Evolutionary conservation across 1,140 invertebrate genomes (phyloP).

Genomic region (Antheraea pernyi): DNA sequence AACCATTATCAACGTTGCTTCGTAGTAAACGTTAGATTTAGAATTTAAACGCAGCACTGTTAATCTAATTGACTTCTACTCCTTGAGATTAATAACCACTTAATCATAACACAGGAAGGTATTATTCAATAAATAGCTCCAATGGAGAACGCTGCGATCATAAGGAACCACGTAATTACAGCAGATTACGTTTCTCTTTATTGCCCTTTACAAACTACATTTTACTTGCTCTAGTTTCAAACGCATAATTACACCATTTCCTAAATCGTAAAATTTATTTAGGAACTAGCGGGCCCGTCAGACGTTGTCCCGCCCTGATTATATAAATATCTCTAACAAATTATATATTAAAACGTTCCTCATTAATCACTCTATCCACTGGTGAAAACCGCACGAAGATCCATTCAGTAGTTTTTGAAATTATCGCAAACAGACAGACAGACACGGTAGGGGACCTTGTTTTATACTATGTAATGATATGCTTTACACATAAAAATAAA

Average conservation of each 20-base stretch:
- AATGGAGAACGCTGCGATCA: background rate
- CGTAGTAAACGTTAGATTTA: no score
- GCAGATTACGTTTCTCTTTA: background rate
- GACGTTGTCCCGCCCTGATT: no score
- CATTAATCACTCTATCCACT: no score
- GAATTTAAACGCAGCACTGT: background rate
- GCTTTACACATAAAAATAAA: no score
- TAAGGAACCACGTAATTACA: conserved; percentile 1
- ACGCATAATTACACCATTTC: background rate
- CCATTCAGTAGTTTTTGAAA: no score
- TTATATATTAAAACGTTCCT: no score
- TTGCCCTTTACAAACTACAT: background rate
- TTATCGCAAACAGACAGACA: no score
- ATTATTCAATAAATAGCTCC: conserved; percentile 50
- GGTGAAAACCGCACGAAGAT: no score
- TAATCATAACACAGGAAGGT: conserved; percentile 51
- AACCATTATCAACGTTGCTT: no score
- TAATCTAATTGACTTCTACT: conserved; percentile 57
- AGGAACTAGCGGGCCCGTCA: background rate
- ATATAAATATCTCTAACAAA: no score
- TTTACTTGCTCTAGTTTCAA: background rate
- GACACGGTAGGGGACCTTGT: no score
- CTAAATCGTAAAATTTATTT: background rate
- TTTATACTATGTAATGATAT: no score
- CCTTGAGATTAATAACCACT: conserved; percentile 48